These are phyloP conservation scores for Pithys albifrons DNA, from an alignment of 2,113 vertebrate genomes.

Conservation along the genomic window DNA sequence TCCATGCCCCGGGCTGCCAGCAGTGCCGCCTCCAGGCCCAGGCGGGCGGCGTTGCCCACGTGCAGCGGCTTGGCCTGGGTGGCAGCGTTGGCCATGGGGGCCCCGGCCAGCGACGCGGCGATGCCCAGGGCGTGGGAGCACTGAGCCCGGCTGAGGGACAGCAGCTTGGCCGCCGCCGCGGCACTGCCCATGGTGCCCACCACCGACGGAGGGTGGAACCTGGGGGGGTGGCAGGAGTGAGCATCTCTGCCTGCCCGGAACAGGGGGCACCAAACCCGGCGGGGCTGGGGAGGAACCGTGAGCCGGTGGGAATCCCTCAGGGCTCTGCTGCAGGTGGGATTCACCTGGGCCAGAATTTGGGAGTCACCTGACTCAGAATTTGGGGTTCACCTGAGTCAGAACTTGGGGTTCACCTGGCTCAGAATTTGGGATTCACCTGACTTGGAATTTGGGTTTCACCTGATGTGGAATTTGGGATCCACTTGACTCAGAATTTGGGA, in stretches of 20 bases:
- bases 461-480: too few relatives aligned
- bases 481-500: too few relatives aligned
- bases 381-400: too few relatives aligned
- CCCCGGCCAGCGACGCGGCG: slow-evolving; percentile 84
- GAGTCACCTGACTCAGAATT: too few relatives aligned
- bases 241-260: not conserved
- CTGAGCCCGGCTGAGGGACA: slow-evolving; percentile 74
- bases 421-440: too few relatives aligned
- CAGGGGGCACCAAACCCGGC: not conserved
- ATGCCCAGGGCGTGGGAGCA: slow-evolving; percentile 84
- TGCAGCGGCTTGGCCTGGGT: slow-evolving; percentile 88
- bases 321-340: not conserved
- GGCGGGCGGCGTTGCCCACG: slow-evolving; percentile 83
- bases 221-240: not conserved
- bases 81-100: slow-evolving; percentile 90
- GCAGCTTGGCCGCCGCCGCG: slow-evolving; percentile 81
- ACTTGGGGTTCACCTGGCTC: too few relatives aligned
- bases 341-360: not conserved
- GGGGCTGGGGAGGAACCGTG: not conserved
- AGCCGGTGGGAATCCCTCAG: not conserved
- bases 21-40: slow-evolving; percentile 86
- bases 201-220: slow-evolving; percentile 89
- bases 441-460: too few relatives aligned
- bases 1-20: slow-evolving; percentile 84
- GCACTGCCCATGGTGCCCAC: slow-evolving; percentile 89